phyloP scores from a whole-genome alignment of 2,113 vertebrate species.

The Nannobrachium achirus region DNA sequence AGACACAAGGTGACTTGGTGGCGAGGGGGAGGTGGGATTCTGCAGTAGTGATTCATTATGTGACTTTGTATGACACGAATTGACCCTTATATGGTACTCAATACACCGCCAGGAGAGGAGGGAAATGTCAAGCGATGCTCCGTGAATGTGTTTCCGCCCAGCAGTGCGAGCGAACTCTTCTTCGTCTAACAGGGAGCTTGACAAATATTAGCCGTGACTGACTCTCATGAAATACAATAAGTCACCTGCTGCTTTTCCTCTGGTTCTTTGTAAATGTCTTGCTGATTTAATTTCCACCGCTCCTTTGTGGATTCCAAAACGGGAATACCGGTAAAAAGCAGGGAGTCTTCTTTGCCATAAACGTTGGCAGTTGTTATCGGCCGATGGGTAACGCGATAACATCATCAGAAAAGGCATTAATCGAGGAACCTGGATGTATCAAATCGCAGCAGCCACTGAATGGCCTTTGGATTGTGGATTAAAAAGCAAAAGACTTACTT shows the following conservation, averaged over 20 bases:
- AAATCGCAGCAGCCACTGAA: constrained; percentile 56
- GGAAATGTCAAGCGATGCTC: constrained; percentile 32
- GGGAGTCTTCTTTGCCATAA: constrained; percentile 15
- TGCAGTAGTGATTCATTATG: constrained; percentile 38
- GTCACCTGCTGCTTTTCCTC: constrained; percentile 66
- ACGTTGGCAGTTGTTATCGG: constrained; percentile 25
- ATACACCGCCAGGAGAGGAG: constrained; percentile 29
- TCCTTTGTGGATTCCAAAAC: constrained; percentile 38
- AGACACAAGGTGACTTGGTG: constrained; percentile 23
- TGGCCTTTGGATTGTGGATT: constrained; percentile 18
- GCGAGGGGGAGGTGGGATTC: background rate
- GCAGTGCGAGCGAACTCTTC: constrained; percentile 32
- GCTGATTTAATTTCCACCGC: constrained; percentile 22
- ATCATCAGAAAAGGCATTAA: constrained; percentile 35
- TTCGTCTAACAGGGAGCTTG: constrained; percentile 64
- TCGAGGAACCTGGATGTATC: constrained; percentile 34
- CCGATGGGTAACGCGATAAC: constrained; percentile 30
- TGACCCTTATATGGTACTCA: constrained; percentile 10
- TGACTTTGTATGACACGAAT: constrained; percentile 35
- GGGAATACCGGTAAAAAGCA: constrained; percentile 11
- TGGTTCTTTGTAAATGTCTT: constrained; percentile 1
- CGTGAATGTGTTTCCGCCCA: constrained; percentile 12
- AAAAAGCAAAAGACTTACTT: constrained; percentile 40
- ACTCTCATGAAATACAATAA: constrained; percentile 37
- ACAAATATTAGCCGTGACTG: constrained; percentile 51